Evolutionary conservation across 2,797 vertebrate species (phyloP), one percentile per base, ranked within the genome.

Genomic region (Balearica regulorum): DNA sequence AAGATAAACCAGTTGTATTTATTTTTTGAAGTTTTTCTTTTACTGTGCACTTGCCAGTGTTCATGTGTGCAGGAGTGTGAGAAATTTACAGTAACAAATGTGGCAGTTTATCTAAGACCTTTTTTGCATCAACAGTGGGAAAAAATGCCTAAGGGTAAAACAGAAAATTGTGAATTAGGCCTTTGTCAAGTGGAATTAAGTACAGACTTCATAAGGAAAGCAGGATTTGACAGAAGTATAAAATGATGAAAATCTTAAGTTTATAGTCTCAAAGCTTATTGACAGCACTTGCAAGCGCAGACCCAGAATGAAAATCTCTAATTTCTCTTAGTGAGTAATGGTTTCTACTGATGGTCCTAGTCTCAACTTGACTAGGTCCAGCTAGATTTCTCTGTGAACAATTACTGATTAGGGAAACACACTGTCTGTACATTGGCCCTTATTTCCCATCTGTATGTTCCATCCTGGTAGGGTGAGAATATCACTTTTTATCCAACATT

Each of bases 101-200:
- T 72, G 69, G 37, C 89, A 91, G 69, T 88, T 85, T 93, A 71
- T 89, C 69, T 35, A 68, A 61, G 49, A 68, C 31, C 9, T 68
- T 81, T 88, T 89, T 77, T 51, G 26, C 64, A 91, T 71, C 29
- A 89, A 39, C 37, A 54, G 57, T 65, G 46, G 60, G 41, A 39
- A 80, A 75, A 84, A 89, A 80, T 31, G 76, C 91, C 72, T 81
- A 49, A 69, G 76, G 87, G 37, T 71, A 33, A 86, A 87, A 83
- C 80, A 21, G 13, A 83, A 89, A 83, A n/a, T 39, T 43, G 70
- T 57, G 84, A 94, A 89, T 75, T 94, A 91, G 39, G 19, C 49
- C 53, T 90, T 93, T 96, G 91, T 94, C 96, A 95, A 83, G 33
- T 58, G 16, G 44, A 83, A 41, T 95, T 94, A 93, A 49, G 46